Conservation (phyloP, 2,797 vertebrate genomes). For the Glossophaga mutica region DNA sequence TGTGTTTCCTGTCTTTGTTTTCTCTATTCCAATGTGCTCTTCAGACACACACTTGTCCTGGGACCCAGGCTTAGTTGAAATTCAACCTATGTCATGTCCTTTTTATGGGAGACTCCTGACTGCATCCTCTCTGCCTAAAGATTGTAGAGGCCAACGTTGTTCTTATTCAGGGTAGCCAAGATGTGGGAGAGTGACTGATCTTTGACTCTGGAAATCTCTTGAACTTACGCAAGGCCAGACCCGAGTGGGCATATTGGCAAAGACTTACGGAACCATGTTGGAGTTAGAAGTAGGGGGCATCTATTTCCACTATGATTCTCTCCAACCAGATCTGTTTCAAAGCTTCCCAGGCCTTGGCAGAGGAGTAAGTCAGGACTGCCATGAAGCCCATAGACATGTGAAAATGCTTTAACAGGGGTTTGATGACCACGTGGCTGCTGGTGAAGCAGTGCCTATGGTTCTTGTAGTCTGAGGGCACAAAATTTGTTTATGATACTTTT, state of each 20-base stretch:
- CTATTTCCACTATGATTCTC: conserved; percentile 89
- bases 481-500: conserved; percentile 88
- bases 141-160: conserved; percentile 85
- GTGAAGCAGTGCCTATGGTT: conserved; percentile 94
- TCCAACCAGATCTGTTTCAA: conserved; percentile 83
- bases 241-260: conserved; percentile 87
- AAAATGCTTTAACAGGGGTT: conserved; percentile 88
- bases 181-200: conserved; percentile 81
- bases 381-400: conserved; percentile 91
- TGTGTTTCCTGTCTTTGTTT: background rate
- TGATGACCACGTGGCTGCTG: conserved; percentile 85
- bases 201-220: conserved; percentile 88
- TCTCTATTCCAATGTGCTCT: background rate
- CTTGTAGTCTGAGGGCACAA: conserved; percentile 90
- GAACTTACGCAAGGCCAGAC: conserved; percentile 88
- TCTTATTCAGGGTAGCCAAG: conserved; percentile 82
- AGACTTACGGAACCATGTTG: conserved; percentile 84
- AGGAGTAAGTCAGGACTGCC: conserved; percentile 86
- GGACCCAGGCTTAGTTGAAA: background rate
- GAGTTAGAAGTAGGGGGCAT: conserved; percentile 90
- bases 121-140: conserved; percentile 53
- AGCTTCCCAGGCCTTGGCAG: conserved; percentile 82
- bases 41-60: background rate
- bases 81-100: background rate
- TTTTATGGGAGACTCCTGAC: background rate